Evolutionary conservation across 2,113 vertebrate genomes (phyloP).

Genomic region (Gambusia holbrooki): DNA sequence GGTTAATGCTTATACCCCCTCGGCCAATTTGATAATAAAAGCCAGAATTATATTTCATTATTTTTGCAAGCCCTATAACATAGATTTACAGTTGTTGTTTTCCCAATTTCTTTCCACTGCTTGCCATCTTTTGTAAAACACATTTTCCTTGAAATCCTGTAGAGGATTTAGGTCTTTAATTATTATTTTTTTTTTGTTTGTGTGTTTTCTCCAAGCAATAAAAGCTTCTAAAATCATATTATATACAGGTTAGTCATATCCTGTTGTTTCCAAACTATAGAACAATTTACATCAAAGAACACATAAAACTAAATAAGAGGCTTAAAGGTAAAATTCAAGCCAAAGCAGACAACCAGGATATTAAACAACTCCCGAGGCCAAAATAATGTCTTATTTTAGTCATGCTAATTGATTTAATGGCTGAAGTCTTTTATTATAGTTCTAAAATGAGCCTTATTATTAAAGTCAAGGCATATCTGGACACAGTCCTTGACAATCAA

Average conservation of each 20-base stretch:
- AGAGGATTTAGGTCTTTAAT: slow-evolving; percentile 11
- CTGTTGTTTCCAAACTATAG: slow-evolving; percentile 13
- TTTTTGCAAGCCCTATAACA: slow-evolving; percentile 6
- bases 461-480: slow-evolving; percentile 27
- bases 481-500: slow-evolving; percentile 24
- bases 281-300: slow-evolving; percentile 35
- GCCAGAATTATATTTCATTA: slow-evolving; percentile 15
- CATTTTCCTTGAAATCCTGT: slow-evolving; percentile 32
- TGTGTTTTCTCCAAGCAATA: slow-evolving; percentile 19
- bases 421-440: not conserved
- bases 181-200: slow-evolving; percentile 4
- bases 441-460: slow-evolving; percentile 1
- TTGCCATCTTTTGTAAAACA: not conserved
- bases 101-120: not conserved
- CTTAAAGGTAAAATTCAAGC: slow-evolving; percentile 28
- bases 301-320: slow-evolving; percentile 7
- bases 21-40: slow-evolving; percentile 2
- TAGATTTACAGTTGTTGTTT: slow-evolving; percentile 6
- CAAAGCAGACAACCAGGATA: slow-evolving; percentile 30
- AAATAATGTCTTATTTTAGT: no score
- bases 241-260: slow-evolving; percentile 17
- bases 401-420: no score
- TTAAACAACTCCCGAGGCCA: slow-evolving; percentile 10
- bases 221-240: slow-evolving; percentile 13
- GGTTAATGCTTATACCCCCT: not conserved